Base-by-base conservation (phyloP, 2,113 vertebrate species). In the Ophthalmolycus amberensis region DNA sequence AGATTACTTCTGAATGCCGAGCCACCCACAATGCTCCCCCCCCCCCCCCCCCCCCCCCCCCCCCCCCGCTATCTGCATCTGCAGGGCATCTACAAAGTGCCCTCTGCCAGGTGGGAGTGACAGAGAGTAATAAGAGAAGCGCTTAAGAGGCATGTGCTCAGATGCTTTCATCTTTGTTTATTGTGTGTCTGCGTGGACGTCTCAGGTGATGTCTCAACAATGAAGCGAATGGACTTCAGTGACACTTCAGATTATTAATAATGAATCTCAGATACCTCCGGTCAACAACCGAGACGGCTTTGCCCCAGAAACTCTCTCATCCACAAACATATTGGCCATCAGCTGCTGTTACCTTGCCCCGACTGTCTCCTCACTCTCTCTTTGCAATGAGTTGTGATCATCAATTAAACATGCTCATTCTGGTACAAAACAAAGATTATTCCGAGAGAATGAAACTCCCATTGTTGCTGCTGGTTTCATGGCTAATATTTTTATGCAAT, bases 211-310 rank as follows among this genome's bases (percentile, higher is more conserved):
- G 77, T 76, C 71, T 86, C 69, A 75, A 90, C 93, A 91, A 85
- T 83, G 84, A 79, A 79, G 66, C 22, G 79, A 87, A 91, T 84
- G 87, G 86, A 88, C 84, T 79, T 86, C 83, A 63, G 80, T 85
- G 89, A 82, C 89, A 88, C 70, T 14, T 9, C 71, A 82, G 75
- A 74, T 90, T 87, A 92, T 94, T 87, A 93, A 93, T 94, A 94
- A 94, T 91, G 79, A 83, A 94, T 75, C 75, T 87, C 70, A 69
- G 74, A 83, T 73, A 75, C 64, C 75, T 90, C 87, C 77, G 75
- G 70, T 77, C 71, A 71, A 77, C 80, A 88, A 14, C 81, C 50
- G 82, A 78, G 52, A 66, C 84, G 74, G 38, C 63, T 84, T 74
- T 88, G 89, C 37, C 88, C 89, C 71, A 90, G 89, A 92, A 92